Base-by-base conservation (phyloP, 2,888 invertebrate species). In the Volucella bombylans region DNA sequence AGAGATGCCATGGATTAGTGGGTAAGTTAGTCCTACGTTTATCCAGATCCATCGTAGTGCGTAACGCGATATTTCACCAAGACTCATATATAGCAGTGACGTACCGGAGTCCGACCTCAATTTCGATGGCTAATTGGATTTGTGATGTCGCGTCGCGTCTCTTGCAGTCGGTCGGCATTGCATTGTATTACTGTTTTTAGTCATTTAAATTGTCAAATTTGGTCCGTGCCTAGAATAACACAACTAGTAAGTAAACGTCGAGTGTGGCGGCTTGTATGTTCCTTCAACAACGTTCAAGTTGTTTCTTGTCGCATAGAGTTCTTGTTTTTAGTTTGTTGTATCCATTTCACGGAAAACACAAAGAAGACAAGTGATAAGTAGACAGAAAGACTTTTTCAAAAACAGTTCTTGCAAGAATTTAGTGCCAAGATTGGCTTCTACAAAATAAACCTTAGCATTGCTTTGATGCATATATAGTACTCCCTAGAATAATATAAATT, bases 61-160 rank as follows among this genome's bases (percentile, higher is more conserved):
- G 59, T 62, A 61, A 54, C 59, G 52, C 52, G 23, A 57, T 79
- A 65, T 73, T 55, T 41, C 39, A 14, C 14, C 15, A 45, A 41
- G 15, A 50, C 39, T 41, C 49, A 39, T 64, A 59, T 54, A 41
- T 14, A 50, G 41, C 39, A 55, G 47, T 45, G 52, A 15, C 57
- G 61, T 41, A 61, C 82, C 49, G 47, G 49, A 52, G 64, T 65
- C 54, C 71, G 80, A 80, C 80, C 74, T 81, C 83, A 85, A 71
- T 80, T 80, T 80, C 71, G 80, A 80, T 80, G 83, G 83, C 83
- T 85, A 85, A 85, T 85, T 85, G 83, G 83, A 85, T 80, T 76
- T 67, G 71, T 59, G 55, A 76, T 57, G 80, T 80, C 76, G 73
- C 64, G 59, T 74, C 65, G 64, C 68, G 62, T 69, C 73, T 61